Evolutionary conservation across 2,888 invertebrate genomes (phyloP), one percentile per base, ranked within the genome.

Genomic region (Sisyra terminalis): DNA sequence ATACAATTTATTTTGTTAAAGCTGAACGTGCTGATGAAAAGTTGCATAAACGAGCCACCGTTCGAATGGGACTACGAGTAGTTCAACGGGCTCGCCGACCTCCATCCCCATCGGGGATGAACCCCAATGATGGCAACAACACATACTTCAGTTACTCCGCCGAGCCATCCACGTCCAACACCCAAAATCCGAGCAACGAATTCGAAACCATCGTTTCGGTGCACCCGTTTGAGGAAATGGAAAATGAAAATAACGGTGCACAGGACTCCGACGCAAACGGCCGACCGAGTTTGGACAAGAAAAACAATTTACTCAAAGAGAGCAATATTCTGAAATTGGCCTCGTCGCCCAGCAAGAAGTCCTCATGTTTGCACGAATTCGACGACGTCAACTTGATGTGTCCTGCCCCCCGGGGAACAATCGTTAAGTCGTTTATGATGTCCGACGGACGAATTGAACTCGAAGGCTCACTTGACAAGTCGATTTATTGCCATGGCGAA

Each of bases 21-120:
- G 88, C 85, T n/a, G 85, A 87, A 48, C 70, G 79, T 49, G 74
- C 79, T 0, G 87, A 88, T 52, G 87, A 88, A 55, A 85, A 84
- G 59, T 70, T 84, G 35, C 81, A 84, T 45, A 71, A 83, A 14
- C 74, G 84, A 42, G 78, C 79, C 47, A 79, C 79, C 1, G 85
- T 89, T 13, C 74, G 82, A 45, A 87, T 89, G 84, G 85, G 86
- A 24, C 83, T 89, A 45, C 67, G 87, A 5, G 85, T 88, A 43
- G 75, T 87, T 17, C 86, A 87, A 55, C 75, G 70, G 53, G 64
- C 61, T 3, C 59, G 55, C 40, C 60, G 62, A 2, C 64, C 64
- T 3, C 63, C 63, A 2, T 58, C 61, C 0, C 63, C 63, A 1
- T 52, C 55, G 43, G 48, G 55, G n/a, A 61, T 58, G 50, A 55